These are phyloP conservation scores for Dolichallabes microphthalmus DNA, from an alignment of 2,113 vertebrate genomes.

Conservation along the genomic window DNA sequence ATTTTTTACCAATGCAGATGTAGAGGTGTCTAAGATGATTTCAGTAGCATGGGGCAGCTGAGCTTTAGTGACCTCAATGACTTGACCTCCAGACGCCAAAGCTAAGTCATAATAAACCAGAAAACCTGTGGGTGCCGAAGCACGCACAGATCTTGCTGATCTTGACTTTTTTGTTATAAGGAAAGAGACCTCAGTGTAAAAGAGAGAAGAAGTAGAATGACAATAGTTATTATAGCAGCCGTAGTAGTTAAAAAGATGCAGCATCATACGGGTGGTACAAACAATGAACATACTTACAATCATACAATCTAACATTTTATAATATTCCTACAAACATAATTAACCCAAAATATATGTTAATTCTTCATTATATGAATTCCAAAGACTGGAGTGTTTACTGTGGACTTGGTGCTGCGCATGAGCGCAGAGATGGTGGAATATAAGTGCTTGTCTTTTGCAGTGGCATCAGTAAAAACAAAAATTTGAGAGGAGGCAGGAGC, in stretches of 20 bases:
- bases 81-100: slow-evolving; percentile 71
- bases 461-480: slow-evolving; percentile 73
- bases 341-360: background rate
- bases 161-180: slow-evolving; percentile 30
- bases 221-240: background rate
- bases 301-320: background rate
- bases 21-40: slow-evolving; percentile 71
- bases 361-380: background rate
- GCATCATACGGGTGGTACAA: too few relatives aligned
- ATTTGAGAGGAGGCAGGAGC: slow-evolving; percentile 67
- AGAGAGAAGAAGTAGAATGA: background rate
- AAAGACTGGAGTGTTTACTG: slow-evolving; percentile 55
- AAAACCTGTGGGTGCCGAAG: background rate
- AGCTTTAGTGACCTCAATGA: slow-evolving; percentile 64
- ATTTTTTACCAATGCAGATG: slow-evolving; percentile 69
- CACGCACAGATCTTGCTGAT: slow-evolving; percentile 40
- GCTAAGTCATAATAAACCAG: slow-evolving; percentile 65
- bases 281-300: background rate
- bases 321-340: background rate
- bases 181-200: slow-evolving; percentile 63
- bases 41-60: slow-evolving; percentile 65
- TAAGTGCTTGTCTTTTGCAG: slow-evolving; percentile 65
- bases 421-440: slow-evolving; percentile 68
- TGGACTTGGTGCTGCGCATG: slow-evolving; percentile 66
- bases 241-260: background rate